Conservation (phyloP, 1,140 invertebrate genomes). For the Maniola jurtina region DNA sequence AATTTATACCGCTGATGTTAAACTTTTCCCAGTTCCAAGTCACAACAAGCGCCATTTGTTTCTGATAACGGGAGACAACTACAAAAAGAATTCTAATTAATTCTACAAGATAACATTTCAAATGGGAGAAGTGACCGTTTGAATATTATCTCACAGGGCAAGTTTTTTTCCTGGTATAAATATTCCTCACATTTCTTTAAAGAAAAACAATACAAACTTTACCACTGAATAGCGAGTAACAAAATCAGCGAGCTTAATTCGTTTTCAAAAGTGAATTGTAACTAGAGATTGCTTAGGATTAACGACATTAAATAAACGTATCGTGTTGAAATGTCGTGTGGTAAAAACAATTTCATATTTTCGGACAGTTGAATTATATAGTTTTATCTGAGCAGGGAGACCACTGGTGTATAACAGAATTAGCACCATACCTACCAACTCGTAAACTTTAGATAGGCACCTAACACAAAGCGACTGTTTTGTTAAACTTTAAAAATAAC, state of each 20-base stretch:
- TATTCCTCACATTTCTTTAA: slow-evolving; percentile 20
- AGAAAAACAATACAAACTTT: slow-evolving; percentile 68
- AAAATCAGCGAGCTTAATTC: slow-evolving; percentile 57
- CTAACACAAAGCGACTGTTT: neutral
- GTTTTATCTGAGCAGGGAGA: no score
- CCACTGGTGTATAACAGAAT: no score
- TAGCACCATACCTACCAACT: no score
- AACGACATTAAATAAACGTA: slow-evolving; percentile 29
- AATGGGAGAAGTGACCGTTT: slow-evolving; percentile 51
- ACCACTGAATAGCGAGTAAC: slow-evolving; percentile 67
- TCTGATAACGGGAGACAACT: slow-evolving; percentile 49
- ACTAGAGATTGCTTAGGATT: slow-evolving; percentile 27
- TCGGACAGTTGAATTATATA: no score
- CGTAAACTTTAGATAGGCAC: neutral
- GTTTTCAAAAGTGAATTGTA: slow-evolving; percentile 54
- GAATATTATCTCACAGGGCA: slow-evolving; percentile 52
- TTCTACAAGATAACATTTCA: slow-evolving; percentile 62
- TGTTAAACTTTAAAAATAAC: slow-evolving; percentile 7
- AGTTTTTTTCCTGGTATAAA: slow-evolving; percentile 49
- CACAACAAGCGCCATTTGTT: slow-evolving; percentile 45
- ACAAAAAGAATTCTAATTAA: slow-evolving; percentile 66
- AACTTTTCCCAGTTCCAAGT: slow-evolving; percentile 35
- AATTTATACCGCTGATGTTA: slow-evolving; percentile 29
- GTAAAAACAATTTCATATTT: neutral
- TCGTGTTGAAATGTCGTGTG: neutral